Percentiles rank a stretch among this genome's conserved stretches.
phyloP scores from a whole-genome alignment of 2,797 vertebrate species.

The Acestrorhynchus altus region DNA sequence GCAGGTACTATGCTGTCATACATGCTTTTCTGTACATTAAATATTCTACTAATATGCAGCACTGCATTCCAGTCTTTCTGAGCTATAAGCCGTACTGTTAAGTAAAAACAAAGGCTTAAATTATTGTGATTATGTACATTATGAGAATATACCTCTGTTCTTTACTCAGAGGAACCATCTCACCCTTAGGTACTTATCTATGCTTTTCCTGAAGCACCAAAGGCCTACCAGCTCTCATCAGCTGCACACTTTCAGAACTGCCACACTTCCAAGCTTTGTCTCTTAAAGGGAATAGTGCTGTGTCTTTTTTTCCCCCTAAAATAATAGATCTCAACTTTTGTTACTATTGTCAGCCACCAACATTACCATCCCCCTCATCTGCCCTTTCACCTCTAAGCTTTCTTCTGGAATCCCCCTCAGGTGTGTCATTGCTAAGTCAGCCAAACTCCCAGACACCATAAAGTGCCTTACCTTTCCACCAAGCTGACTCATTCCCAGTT shows the following conservation, averaged over 20 bases:
- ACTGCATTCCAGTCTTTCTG: no score
- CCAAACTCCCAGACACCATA: neutral
- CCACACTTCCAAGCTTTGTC: neutral
- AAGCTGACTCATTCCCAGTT: constrained; percentile 1
- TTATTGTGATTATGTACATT: no score
- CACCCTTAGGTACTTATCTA: no score
- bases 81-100: no score
- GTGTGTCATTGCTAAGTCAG: neutral
- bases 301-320: neutral
- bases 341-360: neutral
- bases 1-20: no score
- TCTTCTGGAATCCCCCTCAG: constrained; percentile 14
- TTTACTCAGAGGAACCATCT: no score
- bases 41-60: no score
- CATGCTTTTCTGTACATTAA: no score
- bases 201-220: neutral
- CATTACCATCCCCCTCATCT: neutral
- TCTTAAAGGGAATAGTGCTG: neutral
- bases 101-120: no score
- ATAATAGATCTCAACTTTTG: neutral
- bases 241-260: neutral
- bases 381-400: constrained; percentile 14
- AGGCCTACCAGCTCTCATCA: neutral
- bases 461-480: neutral
- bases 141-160: no score